Base-by-base conservation (phyloP, 2,797 vertebrate species). In the Acanthiza pusilla region DNA sequence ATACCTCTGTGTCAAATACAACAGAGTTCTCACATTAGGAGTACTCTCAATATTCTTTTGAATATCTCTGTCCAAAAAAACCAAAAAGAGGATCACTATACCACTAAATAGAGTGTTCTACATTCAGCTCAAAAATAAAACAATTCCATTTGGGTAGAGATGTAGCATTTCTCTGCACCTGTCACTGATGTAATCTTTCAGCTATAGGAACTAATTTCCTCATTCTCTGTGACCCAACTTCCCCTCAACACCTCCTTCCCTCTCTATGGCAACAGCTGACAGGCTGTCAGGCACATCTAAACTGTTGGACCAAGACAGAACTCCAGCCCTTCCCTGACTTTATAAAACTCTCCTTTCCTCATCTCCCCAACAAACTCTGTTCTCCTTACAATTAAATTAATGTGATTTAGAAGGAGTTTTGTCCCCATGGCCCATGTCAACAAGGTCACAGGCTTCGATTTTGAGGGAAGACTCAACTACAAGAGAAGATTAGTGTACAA, bases 341-440 rank as follows among this genome's bases (percentile, higher is more conserved):
- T 16, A n/a, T 40, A 20, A 51, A 81, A 62, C 4, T 77, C 4
- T 19, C 22, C 20, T 63, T 70, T 93, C 16, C 8, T 13, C 25
- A 36, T 55, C 32, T 86, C 57, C 16, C 22, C 70, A n/a, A 30
- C 6, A 70, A 65, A 47, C 4, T 51, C 2, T 48, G 21, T 78
- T 71, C 90, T 77, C 3, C 6, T 57, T 45, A 36, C 18, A 70
- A 70, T 62, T 14, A 58, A 76, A 54, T 43, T 27, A 38, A 40
- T 19, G 6, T 34, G 9, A 32, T 67, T 63, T 62, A 76, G 26
- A 22, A 51, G 57, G 18, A 84, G 16, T 9, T 73, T 91, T 16
- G 2, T 71, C 32, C 42, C 14, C 3, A 1, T 25, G 19, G 16
- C 12, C 22, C 30, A 36, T 2, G 1, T 20, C n/a, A 85, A 3